A percentile compares a stretch with the other conserved stretches of the same genome.
These are phyloP conservation scores for Aelia acuminata DNA, from an alignment of 2,888 invertebrate genomes.

Conservation along the genomic window DNA sequence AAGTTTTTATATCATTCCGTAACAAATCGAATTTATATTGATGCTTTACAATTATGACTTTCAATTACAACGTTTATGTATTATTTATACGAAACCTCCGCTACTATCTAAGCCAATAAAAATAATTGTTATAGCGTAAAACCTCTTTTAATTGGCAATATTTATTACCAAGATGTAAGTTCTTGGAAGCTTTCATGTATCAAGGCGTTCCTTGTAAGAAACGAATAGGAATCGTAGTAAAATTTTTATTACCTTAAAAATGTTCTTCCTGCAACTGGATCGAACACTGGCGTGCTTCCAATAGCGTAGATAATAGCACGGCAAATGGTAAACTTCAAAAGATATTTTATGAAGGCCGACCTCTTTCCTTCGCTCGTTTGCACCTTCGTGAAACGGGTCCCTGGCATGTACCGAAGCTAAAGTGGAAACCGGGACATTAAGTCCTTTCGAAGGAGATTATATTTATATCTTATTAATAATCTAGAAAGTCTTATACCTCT, in stretches of 20 bases:
- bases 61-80: not conserved
- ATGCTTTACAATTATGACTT: not conserved
- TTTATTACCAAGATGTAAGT: not conserved
- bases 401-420: not conserved
- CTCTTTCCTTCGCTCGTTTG: not conserved
- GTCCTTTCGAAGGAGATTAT: not conserved
- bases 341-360: slow-evolving; percentile 17
- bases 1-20: not conserved
- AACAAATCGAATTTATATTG: not conserved
- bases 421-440: not conserved
- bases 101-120: not conserved
- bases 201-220: not conserved
- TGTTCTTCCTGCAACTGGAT: not conserved
- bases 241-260: not conserved
- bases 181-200: not conserved
- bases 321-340: not conserved
- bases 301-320: not conserved
- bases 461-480: not conserved
- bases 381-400: not conserved
- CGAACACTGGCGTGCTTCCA: not conserved
- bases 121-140: not conserved
- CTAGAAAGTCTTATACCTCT: not conserved
- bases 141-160: not conserved
- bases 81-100: not conserved
- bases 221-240: not conserved